phyloP scores from a whole-genome alignment of 2,888 invertebrate species.

The Pristionchus exspectatus region DNA sequence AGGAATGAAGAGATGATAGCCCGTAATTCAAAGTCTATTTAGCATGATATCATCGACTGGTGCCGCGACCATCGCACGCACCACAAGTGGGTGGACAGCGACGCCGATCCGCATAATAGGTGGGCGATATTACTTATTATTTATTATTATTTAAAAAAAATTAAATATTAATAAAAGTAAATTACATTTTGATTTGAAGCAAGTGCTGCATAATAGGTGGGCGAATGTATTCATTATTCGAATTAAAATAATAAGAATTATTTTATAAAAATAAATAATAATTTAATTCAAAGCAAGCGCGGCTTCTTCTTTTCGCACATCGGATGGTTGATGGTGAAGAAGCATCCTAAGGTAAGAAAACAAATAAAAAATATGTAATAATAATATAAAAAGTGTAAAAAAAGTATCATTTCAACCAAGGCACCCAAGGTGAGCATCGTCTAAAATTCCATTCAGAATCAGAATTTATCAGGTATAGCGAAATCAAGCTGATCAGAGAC shows the following conservation, averaged over 20 bases:
- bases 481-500: neutral
- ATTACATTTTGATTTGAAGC: too few species aligned
- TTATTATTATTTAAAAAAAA: too few species aligned
- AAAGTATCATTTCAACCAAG: too few species aligned
- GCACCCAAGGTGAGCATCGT: neutral
- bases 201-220: too few species aligned
- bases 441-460: neutral
- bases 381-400: too few species aligned
- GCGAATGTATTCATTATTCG: too few species aligned
- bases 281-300: conserved; percentile 84
- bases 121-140: too few species aligned
- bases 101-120: conserved; percentile 92
- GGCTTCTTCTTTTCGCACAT: conserved; percentile 96
- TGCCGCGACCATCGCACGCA: conserved; percentile 89
- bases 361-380: too few species aligned
- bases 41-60: conserved; percentile 93
- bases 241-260: too few species aligned
- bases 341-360: conserved; percentile 86
- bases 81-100: conserved; percentile 94
- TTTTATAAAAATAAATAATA: too few species aligned
- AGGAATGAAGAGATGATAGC: neutral
- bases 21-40: neutral
- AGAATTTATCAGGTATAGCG: neutral
- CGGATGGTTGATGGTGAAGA: conserved; percentile 91
- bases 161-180: too few species aligned